Conservation (phyloP, 2,113 vertebrate species). For the Protobothrops flavoviridis region DNA sequence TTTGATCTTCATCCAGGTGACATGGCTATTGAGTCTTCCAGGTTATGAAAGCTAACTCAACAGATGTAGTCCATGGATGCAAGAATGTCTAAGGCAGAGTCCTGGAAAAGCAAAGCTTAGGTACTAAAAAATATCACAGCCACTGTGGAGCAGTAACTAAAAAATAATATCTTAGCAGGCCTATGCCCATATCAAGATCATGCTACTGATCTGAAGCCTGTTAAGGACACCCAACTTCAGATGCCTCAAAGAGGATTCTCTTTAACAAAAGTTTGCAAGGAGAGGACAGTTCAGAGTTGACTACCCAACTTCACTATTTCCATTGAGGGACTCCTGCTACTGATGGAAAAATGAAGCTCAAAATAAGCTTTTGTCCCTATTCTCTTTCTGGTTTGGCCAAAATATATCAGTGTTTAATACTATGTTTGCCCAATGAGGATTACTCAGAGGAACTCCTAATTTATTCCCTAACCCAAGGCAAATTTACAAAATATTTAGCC, state of each 20-base stretch:
- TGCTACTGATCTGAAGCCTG: neutral
- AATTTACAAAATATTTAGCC: neutral
- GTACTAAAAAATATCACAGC: neutral
- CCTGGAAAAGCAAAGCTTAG: neutral
- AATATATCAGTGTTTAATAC: neutral
- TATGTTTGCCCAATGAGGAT: neutral
- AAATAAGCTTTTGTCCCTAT: neutral
- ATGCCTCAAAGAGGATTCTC: neutral
- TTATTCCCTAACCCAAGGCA: neutral
- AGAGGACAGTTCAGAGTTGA: neutral
- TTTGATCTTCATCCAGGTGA: neutral
- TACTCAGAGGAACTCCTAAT: neutral
- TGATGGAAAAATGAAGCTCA: neutral
- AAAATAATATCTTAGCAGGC: neutral
- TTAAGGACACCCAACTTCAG: neutral
- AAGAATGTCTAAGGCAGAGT: neutral
- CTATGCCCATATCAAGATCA: neutral
- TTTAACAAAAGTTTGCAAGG: neutral
- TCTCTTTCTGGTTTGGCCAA: neutral
- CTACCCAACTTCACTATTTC: neutral
- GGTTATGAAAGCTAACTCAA: neutral
- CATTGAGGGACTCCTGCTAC: neutral
- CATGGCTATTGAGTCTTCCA: neutral
- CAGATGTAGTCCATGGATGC: neutral
- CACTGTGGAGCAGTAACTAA: neutral